Evolutionary conservation across 2,888 invertebrate species (phyloP).

Genomic region (Emmelina monodactyla): DNA sequence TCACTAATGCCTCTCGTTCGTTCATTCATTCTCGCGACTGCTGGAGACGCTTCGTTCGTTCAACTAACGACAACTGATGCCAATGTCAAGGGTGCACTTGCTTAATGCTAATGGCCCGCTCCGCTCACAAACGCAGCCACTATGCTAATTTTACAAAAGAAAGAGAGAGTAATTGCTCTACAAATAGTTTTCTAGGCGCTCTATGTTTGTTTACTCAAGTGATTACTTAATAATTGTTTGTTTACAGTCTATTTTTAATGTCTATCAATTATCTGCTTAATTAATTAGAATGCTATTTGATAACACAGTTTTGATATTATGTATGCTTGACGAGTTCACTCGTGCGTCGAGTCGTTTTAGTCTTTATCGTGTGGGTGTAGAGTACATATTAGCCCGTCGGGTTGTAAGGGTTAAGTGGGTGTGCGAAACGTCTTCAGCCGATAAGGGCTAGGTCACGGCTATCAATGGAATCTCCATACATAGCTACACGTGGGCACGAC

Average conservation of each 20-base stretch:
- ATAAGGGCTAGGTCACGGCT: constrained; percentile 61
- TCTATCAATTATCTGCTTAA: too few relatives aligned
- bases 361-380: too few relatives aligned
- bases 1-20: constrained; percentile 58
- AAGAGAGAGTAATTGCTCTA: not conserved
- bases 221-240: not conserved
- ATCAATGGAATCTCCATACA: constrained; percentile 65
- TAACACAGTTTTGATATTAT: too few relatives aligned
- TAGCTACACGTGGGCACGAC: constrained; percentile 60
- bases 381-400: too few relatives aligned
- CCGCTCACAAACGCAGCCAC: constrained; percentile 22
- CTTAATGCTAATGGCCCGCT: constrained; percentile 19
- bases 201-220: not conserved
- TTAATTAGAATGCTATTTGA: too few relatives aligned
- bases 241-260: too few relatives aligned
- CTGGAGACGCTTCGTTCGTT: constrained; percentile 55
- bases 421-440: constrained; percentile 40
- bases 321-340: too few relatives aligned
- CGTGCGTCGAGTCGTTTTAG: too few relatives aligned
- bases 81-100: constrained; percentile 64
- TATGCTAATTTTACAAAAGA: constrained; percentile 21
- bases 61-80: constrained; percentile 52
- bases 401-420: constrained; percentile 26
- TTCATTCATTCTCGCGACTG: constrained; percentile 56
- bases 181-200: too few relatives aligned